A percentile compares a stretch with the other conserved stretches of the same genome.
Evolutionary conservation across 2,797 vertebrate genomes (phyloP).

Genomic region (Phrynocephalus forsythii): DNA sequence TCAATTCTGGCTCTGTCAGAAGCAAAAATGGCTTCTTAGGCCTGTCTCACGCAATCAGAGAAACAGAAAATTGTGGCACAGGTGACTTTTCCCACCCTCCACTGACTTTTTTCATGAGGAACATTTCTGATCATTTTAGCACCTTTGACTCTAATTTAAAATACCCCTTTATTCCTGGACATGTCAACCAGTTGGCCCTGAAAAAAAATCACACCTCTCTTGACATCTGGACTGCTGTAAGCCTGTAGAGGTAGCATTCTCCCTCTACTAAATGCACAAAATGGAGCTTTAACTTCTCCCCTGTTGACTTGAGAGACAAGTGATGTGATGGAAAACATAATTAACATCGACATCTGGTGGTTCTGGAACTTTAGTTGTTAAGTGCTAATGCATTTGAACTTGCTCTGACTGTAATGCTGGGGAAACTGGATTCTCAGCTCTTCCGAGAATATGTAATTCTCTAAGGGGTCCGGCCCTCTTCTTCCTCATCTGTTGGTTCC

Average conservation of each 20-base stretch:
- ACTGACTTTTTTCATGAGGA: not conserved
- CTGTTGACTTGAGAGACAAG: slow-evolving; percentile 1
- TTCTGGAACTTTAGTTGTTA: slow-evolving; percentile 28
- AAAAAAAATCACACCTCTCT: not conserved
- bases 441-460: slow-evolving; percentile 13
- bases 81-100: not conserved
- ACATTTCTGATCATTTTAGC: not conserved
- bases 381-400: slow-evolving; percentile 29
- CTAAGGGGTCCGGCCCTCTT: not conserved
- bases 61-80: not conserved
- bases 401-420: slow-evolving; percentile 2
- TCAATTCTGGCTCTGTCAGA: not conserved
- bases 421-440: not conserved
- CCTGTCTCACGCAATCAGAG: not conserved
- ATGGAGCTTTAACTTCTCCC: not conserved
- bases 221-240: not conserved
- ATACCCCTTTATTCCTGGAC: not conserved
- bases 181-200: not conserved
- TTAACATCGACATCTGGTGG: slow-evolving; percentile 24
- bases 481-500: too few relatives aligned
- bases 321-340: slow-evolving; percentile 15
- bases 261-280: not conserved
- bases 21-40: not conserved
- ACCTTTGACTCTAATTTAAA: not conserved
- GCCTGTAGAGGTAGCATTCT: not conserved